Base-by-base conservation (phyloP, 2,113 vertebrate species). In the Gymnocephalus cernua region DNA sequence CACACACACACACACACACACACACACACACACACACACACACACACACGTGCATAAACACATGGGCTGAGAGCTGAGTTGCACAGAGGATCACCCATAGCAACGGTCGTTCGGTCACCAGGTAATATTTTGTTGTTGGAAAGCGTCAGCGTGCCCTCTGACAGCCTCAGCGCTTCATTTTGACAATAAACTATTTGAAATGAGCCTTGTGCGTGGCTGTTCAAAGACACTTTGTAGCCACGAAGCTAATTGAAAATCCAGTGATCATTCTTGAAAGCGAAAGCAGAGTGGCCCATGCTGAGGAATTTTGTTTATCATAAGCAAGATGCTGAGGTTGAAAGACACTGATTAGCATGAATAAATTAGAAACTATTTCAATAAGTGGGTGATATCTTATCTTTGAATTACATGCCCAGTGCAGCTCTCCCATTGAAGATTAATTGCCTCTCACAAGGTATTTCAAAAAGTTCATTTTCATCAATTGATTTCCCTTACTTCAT, bases 391-490 rank as follows among this genome's bases (percentile, higher is more conserved):
- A 91, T 79, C 86, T 92, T 94, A 93, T 93, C 93, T 94, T 88
- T 90, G 88, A 88, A 93, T 91, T 90, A 84, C 87, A 94, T 90
- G 87, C 82, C 86, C 87, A 83, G 80, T 80, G 86, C 86, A 79
- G 85, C 83, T 76, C 82, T 85, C 82, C 86, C 79, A 84, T 84
- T 92, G 77, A 87, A 91, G 92, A 94, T 90, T 92, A 91, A 93
- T 92, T 87, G 81, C 88, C 85, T 90, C 84, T 88, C 87, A 82
- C 70, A 83, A 91, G 89, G 85, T 92, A 86, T 92, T 92, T 86
- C 8, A 32, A 90, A 93, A 93, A 92, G 86, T 93, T 90, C 84
- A 90, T 93, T 87, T 87, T 88, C 90, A 89, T 92, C 88, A 93
- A 90, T 91, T 83, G 84, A 91, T 91, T 93, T 91, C 74, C 80